Base-by-base conservation (phyloP, 2,797 vertebrate genomes). In the Sternotherus odoratus region DNA sequence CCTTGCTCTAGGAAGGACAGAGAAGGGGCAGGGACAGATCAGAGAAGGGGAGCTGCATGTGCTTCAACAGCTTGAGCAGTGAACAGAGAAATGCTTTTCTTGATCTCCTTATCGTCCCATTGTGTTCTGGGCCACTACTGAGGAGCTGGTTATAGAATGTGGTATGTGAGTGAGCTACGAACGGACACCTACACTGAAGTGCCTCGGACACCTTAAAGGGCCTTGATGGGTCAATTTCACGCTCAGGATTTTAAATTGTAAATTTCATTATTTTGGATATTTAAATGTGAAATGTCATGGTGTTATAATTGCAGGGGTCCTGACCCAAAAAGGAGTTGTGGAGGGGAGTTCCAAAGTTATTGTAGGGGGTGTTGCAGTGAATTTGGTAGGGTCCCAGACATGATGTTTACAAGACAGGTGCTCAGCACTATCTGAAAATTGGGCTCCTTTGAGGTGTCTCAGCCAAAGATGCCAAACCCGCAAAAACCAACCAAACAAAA, bases 1-100 rank as follows among this genome's bases (percentile, higher is more conserved):
- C 46, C 46, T 48, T 43, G 2, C 0, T 50, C 54, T 0, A 56
- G 8, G 53, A 24, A 53, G 53, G 23, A 8, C 2, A 30, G 19
- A 3, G 2, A 5, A 60, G 15, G 19, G 17, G 30, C 26, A 54
- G 21, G 48, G 66, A 13, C n/a, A 69, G 36, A 39, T 36, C 19
- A 39, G 39, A 46, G 43, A 49, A 54, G 66, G 28, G 30, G 56
- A 63, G 39, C 46, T 24, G 11, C 24, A n/a, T 50, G 30, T 50
- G 46, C 49, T 85, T 39, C 17, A 23, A 26, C 28, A 78, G 12
- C 2, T 9, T 17, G 12, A 26, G 1, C 4, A 75, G 43, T 24
- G 24, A 74, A 74, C 23, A 8, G 72, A 28, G 12, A 43, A 28
- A 46, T 46, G 39, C 43, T 74, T 74, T 74, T 46, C 43, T 46